phyloP scores from a whole-genome alignment of 2,888 invertebrate genomes.

The Sphecodes monilicornis region DNA sequence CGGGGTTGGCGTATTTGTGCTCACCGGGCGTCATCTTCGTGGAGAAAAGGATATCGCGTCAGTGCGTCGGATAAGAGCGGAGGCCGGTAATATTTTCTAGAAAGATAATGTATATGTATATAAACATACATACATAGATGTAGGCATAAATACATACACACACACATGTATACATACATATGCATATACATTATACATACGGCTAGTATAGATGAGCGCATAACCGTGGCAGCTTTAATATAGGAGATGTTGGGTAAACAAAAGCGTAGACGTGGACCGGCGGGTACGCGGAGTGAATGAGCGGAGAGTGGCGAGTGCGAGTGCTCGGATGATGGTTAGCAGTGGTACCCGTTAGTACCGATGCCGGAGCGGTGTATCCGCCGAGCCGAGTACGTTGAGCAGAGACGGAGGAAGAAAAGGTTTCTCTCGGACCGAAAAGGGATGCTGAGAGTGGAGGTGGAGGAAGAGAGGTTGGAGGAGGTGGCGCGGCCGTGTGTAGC shows the following conservation, averaged over 20 bases:
- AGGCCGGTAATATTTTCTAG: constrained; percentile 67
- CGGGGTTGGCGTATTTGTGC: constrained; percentile 41
- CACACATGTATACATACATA: background rate
- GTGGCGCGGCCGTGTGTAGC: constrained; percentile 75
- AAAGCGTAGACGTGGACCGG: constrained; percentile 79
- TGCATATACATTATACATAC: constrained; percentile 31
- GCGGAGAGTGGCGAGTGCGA: constrained; percentile 67
- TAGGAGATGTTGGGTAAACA: constrained; percentile 83
- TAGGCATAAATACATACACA: background rate
- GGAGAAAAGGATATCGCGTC: constrained; percentile 58
- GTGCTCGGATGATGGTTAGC: constrained; percentile 64
- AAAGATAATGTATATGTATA: constrained; percentile 56
- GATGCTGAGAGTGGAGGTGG: constrained; percentile 68
- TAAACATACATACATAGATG: background rate
- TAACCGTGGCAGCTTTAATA: constrained; percentile 79
- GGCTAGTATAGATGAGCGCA: constrained; percentile 52
- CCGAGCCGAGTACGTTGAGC: constrained; percentile 23
- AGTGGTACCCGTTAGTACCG: constrained; percentile 53
- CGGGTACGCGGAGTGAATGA: constrained; percentile 72
- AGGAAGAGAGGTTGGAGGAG: constrained; percentile 68
- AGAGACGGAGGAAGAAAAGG: constrained; percentile 61
- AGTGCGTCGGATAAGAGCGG: constrained; percentile 57
- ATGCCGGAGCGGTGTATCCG: constrained; percentile 23
- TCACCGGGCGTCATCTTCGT: constrained; percentile 56
- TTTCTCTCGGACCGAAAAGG: constrained; percentile 69